Evolutionary conservation across 2,888 invertebrate species (phyloP), one percentile per base, ranked within the genome.

Genomic region (Eremobia ochroleuca): DNA sequence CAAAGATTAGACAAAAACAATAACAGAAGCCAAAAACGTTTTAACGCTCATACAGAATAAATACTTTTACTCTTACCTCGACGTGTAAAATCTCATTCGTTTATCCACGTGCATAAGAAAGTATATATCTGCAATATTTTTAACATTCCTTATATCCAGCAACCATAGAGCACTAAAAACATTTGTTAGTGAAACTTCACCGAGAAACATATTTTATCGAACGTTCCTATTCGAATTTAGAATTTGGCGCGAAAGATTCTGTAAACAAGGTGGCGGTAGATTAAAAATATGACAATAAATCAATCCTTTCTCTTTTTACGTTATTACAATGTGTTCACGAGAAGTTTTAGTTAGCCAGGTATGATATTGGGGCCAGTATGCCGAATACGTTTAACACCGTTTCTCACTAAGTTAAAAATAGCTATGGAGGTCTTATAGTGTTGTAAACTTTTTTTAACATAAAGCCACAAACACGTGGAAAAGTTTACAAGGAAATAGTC

Each of bases 261-360:
- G 4, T 25, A 59, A 46, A 66, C 76, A 87, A 85, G 76, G 86
- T 88, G 83, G 77, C 76, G 70, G 71, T 78, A 69, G 65, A 74
- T 76, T 79, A 73, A 46, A 72, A 82, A 81, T 76, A 81, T 75
- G 72, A 76, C 79, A 82, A 81, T 86, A 88, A 83, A 86, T 87
- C 89, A 89, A 83, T 88, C 82, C 88, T 89, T 89, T 88, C 89
- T 89, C 88, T 89, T 89, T 85, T 86, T 81, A 82, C 72, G 68
- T 74, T 87, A 81, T 79, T 78, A 81, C 87, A 79, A 78, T 75
- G 76, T 72, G 83, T 81, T 88, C 76, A 81, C 80, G 69, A 82
- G 77, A 59, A 77, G 81, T 82, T 85, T 85, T 86, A 76, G 82
- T 76, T 85, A 81, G 73, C 31, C 40, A 80, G 37, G 68, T 83